A percentile compares a stretch with the other conserved stretches of the same genome.
phyloP scores from a whole-genome alignment of 2,888 invertebrate genomes.

The Taenaris catops region DNA sequence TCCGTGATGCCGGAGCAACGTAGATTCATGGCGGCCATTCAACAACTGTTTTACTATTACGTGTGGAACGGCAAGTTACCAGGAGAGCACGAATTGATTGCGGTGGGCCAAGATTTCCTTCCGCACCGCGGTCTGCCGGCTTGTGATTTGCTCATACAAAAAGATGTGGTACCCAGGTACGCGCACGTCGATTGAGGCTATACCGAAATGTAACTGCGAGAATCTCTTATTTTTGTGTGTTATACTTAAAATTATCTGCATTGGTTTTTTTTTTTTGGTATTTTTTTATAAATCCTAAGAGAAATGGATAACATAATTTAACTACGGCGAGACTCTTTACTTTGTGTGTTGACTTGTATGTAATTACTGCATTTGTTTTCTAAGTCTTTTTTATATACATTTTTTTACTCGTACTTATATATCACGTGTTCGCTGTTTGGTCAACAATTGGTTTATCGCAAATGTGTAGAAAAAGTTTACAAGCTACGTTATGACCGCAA shows the following conservation, averaged over 20 bases:
- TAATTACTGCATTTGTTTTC: no score
- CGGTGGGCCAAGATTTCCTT: constrained; percentile 85
- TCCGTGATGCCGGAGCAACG: constrained; percentile 86
- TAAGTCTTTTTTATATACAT: no score
- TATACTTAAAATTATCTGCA: constrained; percentile 11
- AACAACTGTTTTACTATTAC: constrained; percentile 89
- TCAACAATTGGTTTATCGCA: no score
- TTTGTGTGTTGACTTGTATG: no score
- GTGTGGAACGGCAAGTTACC: constrained; percentile 87
- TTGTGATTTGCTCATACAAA: constrained; percentile 88
- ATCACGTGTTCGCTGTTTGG: no score
- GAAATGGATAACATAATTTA: no score
- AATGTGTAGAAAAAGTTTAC: no score
- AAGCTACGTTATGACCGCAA: no score
- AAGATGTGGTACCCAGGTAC: constrained; percentile 86
- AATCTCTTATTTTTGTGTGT: constrained; percentile 11
- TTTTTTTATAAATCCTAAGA: no score
- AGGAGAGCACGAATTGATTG: constrained; percentile 81
- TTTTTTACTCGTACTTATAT: no score
- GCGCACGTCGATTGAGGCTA: constrained; percentile 86
- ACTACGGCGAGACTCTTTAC: no score
- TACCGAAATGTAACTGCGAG: constrained; percentile 1
- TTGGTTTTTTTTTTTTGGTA: no score
- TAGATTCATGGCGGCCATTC: constrained; percentile 88
- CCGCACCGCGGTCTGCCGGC: constrained; percentile 83